A percentile compares a stretch with the other conserved stretches of the same genome.
Conservation (phyloP, 2,888 invertebrate species). For the Muscina levida region DNA sequence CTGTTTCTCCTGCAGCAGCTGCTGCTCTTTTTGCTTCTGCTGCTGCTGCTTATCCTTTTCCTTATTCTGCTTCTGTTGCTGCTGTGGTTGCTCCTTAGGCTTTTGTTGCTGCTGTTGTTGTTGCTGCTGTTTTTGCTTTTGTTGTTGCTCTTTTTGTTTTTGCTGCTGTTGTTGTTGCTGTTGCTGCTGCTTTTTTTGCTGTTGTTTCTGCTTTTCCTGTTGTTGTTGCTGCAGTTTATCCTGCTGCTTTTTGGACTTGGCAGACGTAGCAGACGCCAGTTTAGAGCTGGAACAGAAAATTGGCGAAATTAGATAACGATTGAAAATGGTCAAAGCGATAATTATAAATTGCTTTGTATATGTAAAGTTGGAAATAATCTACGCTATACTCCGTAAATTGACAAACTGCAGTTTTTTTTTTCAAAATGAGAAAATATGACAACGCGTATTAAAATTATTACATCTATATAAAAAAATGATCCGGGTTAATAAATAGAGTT, state of each 20-base stretch:
- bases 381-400: too few relatives aligned
- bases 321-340: too few relatives aligned
- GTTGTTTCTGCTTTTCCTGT: background rate
- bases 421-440: too few relatives aligned
- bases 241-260: conserved; percentile 30
- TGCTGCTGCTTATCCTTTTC: conserved; percentile 15
- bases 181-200: conserved; percentile 2
- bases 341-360: too few relatives aligned
- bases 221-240: background rate
- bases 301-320: too few relatives aligned
- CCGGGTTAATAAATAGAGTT: too few relatives aligned
- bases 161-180: conserved; percentile 19
- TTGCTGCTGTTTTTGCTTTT: conserved; percentile 2
- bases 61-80: conserved; percentile 6
- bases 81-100: conserved; percentile 3
- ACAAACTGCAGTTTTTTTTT: too few relatives aligned
- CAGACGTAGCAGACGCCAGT: conserved; percentile 25
- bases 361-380: too few relatives aligned
- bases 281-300: conserved; percentile 8
- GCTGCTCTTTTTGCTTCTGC: background rate
- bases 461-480: too few relatives aligned
- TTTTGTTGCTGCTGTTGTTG: background rate
- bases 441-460: too few relatives aligned
- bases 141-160: conserved; percentile 1
- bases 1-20: background rate